Percentiles rank a stretch among this genome's conserved stretches.
Conservation (phyloP, 2,797 vertebrate genomes). For the Muscicapa comitata region DNA sequence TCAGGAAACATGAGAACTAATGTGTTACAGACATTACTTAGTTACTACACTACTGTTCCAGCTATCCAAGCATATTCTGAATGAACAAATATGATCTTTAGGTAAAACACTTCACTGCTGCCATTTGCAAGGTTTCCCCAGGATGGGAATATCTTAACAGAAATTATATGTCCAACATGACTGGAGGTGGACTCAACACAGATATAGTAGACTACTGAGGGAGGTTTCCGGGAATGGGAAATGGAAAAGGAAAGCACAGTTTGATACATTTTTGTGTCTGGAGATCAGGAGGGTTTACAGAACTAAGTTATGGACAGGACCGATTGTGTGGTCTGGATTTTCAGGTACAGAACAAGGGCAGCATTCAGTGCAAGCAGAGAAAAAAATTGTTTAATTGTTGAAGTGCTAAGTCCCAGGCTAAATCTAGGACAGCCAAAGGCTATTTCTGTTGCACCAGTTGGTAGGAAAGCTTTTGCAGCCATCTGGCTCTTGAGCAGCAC, state of each 20-base stretch:
- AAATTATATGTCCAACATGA: background rate
- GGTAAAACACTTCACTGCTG: background rate
- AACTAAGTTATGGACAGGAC: background rate
- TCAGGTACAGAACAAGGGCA: background rate
- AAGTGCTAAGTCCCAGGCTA: background rate
- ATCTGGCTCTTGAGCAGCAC: slow-evolving; percentile 31
- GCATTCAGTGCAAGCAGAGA: background rate
- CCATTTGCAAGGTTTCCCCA: background rate
- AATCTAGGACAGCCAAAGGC: slow-evolving; percentile 19
- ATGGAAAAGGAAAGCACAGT: background rate
- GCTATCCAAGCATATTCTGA: background rate
- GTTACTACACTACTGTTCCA: background rate
- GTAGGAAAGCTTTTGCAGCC: slow-evolving; percentile 39
- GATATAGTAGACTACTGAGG: background rate
- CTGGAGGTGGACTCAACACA: background rate
- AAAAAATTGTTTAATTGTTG: background rate
- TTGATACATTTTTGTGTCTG: background rate
- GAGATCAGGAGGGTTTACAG: background rate
- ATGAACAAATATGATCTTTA: background rate
- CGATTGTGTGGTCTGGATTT: background rate
- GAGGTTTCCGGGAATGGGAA: background rate
- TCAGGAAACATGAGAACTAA: background rate
- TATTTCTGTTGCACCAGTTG: background rate
- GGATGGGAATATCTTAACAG: background rate
- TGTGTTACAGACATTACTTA: background rate